Conservation (phyloP, 2,113 vertebrate genomes). For the Brachyistius frenatus region DNA sequence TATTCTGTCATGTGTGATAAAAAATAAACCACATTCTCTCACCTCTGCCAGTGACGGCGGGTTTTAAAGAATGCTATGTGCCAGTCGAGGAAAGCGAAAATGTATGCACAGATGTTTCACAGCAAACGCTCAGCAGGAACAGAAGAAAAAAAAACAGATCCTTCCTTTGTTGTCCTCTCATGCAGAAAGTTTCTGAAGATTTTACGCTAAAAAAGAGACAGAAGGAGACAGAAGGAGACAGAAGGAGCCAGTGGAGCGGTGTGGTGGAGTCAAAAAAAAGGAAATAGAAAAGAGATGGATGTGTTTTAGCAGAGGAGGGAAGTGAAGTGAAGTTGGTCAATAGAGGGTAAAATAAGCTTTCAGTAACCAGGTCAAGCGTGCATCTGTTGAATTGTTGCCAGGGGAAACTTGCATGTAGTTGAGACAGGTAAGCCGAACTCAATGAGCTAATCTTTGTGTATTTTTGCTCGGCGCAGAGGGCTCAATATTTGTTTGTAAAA, state of each 20-base stretch:
- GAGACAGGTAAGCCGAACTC: constrained; percentile 3
- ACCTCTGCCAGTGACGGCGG: constrained; percentile 7
- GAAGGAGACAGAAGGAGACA: constrained; percentile 8
- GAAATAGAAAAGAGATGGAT: constrained; percentile 56
- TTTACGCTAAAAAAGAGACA: not conserved
- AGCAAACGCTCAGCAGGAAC: constrained; percentile 17
- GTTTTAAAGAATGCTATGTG: constrained; percentile 30
- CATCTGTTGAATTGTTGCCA: constrained; percentile 65
- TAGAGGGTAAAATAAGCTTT: constrained; percentile 80
- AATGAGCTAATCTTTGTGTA: constrained; percentile 20
- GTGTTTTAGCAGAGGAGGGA: constrained; percentile 42
- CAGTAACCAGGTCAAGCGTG: constrained; percentile 75
- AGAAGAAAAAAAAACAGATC: constrained; percentile 8
- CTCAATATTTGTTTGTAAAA: constrained; percentile 61
- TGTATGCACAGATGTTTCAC: constrained; percentile 53
- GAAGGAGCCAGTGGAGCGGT: not conserved
- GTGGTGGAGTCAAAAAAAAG: constrained; percentile 23
- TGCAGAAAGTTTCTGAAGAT: constrained; percentile 21
- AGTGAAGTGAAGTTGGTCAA: constrained; percentile 70
- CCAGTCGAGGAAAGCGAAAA: constrained; percentile 22
- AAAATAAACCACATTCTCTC: constrained; percentile 36
- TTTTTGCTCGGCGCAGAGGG: constrained; percentile 54
- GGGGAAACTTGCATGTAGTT: constrained; percentile 42
- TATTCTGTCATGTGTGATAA: constrained; percentile 27
- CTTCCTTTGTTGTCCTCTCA: constrained; percentile 11